Evolutionary conservation across 2,888 invertebrate genomes (phyloP).

Genomic region (Spisula solida): DNA sequence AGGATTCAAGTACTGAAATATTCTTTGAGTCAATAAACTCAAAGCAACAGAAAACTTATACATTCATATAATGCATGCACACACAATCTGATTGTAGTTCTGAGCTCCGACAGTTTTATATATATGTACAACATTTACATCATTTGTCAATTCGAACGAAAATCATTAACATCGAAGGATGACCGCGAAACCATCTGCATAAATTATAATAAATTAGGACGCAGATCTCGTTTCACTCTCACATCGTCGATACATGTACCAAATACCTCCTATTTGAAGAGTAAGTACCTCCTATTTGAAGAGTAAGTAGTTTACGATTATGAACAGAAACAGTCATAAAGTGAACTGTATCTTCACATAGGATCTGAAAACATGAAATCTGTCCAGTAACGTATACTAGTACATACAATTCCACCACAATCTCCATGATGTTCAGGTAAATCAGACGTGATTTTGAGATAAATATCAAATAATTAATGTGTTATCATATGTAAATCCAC

Average conservation of each 20-base stretch:
- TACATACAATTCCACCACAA: too few species aligned
- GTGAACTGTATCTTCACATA: too few species aligned
- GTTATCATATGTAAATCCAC: too few species aligned
- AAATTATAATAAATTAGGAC: not conserved
- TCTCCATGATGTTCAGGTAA: too few species aligned
- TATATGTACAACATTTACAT: constrained; percentile 7
- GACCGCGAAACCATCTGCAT: not conserved
- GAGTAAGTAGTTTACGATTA: not conserved
- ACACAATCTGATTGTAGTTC: not conserved
- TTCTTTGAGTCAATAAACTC: not conserved
- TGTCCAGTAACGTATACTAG: too few species aligned
- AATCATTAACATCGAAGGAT: not conserved
- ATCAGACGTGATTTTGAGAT: too few species aligned
- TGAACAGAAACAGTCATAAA: too few species aligned
- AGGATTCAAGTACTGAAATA: too few species aligned
- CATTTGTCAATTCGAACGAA: not conserved
- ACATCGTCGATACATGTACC: not conserved
- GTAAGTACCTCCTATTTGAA: not conserved
- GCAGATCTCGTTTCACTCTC: not conserved
- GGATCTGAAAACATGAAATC: too few species aligned
- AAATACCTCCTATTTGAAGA: not conserved
- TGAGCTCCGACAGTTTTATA: not conserved
- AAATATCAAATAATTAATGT: too few species aligned
- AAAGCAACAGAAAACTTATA: not conserved
- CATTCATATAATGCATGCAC: not conserved